phyloP scores from a whole-genome alignment of 37 sponge, comb jelly and placozoan species.

The Aplysina aerophoba region DNA sequence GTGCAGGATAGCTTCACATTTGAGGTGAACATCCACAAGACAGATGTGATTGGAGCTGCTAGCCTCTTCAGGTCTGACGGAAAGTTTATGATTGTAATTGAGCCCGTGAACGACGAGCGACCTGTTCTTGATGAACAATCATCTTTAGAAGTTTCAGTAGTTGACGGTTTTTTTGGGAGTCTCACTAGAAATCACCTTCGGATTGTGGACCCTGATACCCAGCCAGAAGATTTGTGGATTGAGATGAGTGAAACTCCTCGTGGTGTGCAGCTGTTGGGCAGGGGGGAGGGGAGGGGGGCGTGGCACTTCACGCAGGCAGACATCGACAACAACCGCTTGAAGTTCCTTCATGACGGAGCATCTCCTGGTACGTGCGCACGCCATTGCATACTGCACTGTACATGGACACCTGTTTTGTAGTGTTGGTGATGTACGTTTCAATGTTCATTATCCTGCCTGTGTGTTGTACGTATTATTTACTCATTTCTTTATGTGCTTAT shows the following conservation, averaged over 20 bases:
- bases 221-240: constrained; percentile 32
- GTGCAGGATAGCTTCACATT: constrained; percentile 14
- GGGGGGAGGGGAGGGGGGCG: background rate
- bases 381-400: too few relatives aligned
- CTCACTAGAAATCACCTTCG: constrained; percentile 15
- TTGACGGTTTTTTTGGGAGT: constrained; percentile 2
- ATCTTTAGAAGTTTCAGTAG: background rate
- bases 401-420: too few relatives aligned
- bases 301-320: constrained; percentile 56
- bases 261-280: constrained; percentile 24
- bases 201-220: constrained; percentile 58
- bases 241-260: background rate
- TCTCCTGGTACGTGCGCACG: background rate
- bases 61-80: background rate
- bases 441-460: background rate
- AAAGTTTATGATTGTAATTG: constrained; percentile 3
- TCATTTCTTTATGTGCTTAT: background rate
- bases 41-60: background rate
- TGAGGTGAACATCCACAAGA: background rate
- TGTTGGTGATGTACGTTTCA: too few relatives aligned
- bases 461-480: background rate
- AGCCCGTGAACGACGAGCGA: constrained; percentile 50
- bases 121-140: background rate
- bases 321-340: constrained; percentile 33
- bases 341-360: background rate